phyloP scores from a whole-genome alignment of 2,888 invertebrate genomes.

The Drosophila atripex region DNA sequence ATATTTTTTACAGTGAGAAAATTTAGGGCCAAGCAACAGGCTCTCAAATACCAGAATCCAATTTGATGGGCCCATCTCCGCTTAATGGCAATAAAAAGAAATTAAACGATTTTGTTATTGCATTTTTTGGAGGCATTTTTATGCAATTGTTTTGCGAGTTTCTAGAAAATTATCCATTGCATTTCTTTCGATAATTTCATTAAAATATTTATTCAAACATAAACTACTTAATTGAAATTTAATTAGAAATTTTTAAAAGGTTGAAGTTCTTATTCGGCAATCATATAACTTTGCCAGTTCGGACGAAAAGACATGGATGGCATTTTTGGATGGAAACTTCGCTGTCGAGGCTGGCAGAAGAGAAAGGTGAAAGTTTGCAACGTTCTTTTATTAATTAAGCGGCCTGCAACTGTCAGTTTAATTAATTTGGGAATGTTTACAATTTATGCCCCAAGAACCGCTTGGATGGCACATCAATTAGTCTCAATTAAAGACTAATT shows the following conservation, averaged over 20 bases:
- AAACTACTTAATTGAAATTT: too few relatives aligned
- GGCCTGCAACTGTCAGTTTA: constrained; percentile 40
- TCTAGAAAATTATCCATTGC: too few relatives aligned
- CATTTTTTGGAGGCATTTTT: neutral
- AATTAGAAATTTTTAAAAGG: too few relatives aligned
- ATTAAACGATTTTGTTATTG: neutral
- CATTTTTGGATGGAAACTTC: neutral
- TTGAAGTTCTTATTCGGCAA: too few relatives aligned
- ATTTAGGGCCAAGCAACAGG: constrained; percentile 2
- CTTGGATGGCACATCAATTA: constrained; percentile 48
- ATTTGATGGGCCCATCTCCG: neutral
- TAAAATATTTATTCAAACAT: too few relatives aligned
- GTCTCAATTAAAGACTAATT: constrained; percentile 59
- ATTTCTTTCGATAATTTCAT: too few relatives aligned
- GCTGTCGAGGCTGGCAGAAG: neutral
- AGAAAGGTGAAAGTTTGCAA: neutral
- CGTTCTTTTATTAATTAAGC: constrained; percentile 20
- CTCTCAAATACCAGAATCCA: constrained; percentile 1
- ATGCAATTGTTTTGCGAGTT: neutral
- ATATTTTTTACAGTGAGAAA: neutral
- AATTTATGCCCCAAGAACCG: constrained; percentile 23
- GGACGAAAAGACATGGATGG: too few relatives aligned
- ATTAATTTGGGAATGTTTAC: constrained; percentile 44
- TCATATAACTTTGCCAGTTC: too few relatives aligned
- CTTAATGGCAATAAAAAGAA: neutral